A percentile compares a stretch with the other conserved stretches of the same genome.
Conservation (phyloP, 92 coral and sea anemone genomes). For the Porites rus region DNA sequence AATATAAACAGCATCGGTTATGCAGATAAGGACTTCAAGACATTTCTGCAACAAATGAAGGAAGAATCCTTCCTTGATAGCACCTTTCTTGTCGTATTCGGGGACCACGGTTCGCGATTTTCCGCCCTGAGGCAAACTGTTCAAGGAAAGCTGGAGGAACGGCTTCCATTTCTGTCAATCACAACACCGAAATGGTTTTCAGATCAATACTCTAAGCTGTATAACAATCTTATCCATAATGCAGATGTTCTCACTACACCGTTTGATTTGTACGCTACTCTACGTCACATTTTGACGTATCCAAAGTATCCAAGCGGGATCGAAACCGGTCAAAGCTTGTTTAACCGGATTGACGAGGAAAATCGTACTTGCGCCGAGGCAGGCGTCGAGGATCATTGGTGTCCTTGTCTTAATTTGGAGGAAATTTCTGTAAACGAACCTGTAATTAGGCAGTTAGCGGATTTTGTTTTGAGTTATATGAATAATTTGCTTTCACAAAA, state of each 20-base stretch:
- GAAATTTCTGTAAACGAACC: conserved; percentile 52
- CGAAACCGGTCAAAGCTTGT: conserved; percentile 72
- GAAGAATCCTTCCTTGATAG: conserved; percentile 53
- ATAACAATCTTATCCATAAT: conserved; percentile 57
- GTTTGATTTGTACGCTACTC: conserved; percentile 82
- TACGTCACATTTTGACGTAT: conserved; percentile 78
- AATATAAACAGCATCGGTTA: conserved; percentile 57
- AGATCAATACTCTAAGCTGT: conserved; percentile 52
- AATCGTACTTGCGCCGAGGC: conserved; percentile 76
- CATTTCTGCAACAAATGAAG: conserved; percentile 46
- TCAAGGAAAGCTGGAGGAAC: conserved; percentile 85
- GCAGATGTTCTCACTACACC: conserved; percentile 74
- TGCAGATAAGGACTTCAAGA: conserved; percentile 56
- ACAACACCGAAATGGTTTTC: conserved; percentile 75
- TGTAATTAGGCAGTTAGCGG: conserved; percentile 59
- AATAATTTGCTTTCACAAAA: conserved; percentile 51
- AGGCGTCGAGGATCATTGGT: conserved; percentile 83
- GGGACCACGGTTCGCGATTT: conserved; percentile 82
- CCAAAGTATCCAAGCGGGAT: conserved; percentile 72
- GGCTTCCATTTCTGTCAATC: conserved; percentile 75
- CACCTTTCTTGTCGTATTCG: conserved; percentile 68
- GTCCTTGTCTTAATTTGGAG: conserved; percentile 87
- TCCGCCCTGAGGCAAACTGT: conserved; percentile 57
- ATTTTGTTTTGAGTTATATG: conserved; percentile 62
- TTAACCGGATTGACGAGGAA: conserved; percentile 54